Conservation (phyloP, 2,113 vertebrate species). For the Spizaetus ornatus region DNA sequence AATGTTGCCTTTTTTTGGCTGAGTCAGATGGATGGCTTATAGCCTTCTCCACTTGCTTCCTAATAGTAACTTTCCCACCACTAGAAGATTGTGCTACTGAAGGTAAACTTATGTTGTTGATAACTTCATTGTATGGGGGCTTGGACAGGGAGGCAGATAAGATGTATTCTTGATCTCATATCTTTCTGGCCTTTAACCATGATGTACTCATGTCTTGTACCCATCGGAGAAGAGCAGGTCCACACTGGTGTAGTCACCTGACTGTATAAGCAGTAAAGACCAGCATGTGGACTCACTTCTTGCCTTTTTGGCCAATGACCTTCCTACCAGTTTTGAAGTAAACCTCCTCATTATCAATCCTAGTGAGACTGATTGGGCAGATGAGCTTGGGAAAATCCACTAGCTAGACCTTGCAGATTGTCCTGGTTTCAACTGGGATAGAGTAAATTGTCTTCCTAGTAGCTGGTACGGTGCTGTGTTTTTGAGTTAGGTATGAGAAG, state of each 20-base stretch:
- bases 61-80: neutral
- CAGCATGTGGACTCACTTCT: neutral
- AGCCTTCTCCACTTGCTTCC: neutral
- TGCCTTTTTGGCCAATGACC: neutral
- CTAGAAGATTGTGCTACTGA: neutral
- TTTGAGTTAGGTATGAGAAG: too few species aligned
- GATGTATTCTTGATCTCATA: neutral
- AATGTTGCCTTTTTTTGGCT: neutral
- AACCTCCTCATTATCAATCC: neutral
- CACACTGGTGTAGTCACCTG: neutral
- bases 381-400: neutral
- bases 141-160: neutral
- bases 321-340: neutral
- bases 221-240: neutral
- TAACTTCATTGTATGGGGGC: neutral
- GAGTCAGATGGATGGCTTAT: neutral
- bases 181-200: neutral
- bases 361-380: neutral
- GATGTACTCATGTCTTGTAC: neutral
- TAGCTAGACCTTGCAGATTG: neutral
- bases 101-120: neutral
- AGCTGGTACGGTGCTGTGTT: too few species aligned
- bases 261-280: neutral
- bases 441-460: too few species aligned
- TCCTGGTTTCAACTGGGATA: too few species aligned